Percentiles rank a stretch among this genome's conserved stretches.
These are phyloP conservation scores for Pseudococcus viburni DNA, from an alignment of 2,888 invertebrate species.

Conservation along the genomic window DNA sequence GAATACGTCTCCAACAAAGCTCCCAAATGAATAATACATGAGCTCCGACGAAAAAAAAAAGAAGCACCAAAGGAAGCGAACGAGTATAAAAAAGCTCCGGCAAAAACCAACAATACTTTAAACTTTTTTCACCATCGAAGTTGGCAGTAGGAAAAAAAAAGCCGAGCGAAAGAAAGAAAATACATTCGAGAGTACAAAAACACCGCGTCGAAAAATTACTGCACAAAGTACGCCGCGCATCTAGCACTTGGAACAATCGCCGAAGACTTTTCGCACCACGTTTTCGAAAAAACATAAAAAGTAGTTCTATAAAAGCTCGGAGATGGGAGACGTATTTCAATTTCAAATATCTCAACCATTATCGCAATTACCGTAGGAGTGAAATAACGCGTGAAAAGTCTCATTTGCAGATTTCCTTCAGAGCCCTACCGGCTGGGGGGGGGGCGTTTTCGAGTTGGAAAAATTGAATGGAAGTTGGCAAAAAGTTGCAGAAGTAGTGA, in stretches of 20 bases:
- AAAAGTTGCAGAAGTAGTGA: too few species aligned
- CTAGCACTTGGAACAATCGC: constrained; percentile 10
- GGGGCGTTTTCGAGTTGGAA: too few species aligned
- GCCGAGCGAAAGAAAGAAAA: neutral
- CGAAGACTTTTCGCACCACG: neutral
- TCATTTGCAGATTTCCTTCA: too few species aligned
- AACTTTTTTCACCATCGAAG: constrained; percentile 13
- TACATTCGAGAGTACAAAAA: constrained; percentile 1
- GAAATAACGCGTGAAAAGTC: neutral
- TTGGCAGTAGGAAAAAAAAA: neutral
- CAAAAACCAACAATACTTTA: constrained; percentile 29
- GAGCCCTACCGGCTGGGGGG: too few species aligned
- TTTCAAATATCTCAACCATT: constrained; percentile 2
- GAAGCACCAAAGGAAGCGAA: neutral
- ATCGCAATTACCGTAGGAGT: constrained; percentile 14
- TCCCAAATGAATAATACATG: constrained; percentile 59
- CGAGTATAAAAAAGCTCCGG: neutral
- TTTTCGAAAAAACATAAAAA: neutral
- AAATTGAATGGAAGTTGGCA: too few species aligned
- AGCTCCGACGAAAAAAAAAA: constrained; percentile 28
- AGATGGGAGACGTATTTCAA: neutral
- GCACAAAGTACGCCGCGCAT: constrained; percentile 1
- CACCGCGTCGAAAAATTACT: constrained; percentile 27
- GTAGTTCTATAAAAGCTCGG: neutral
- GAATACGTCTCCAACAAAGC: constrained; percentile 49